Evolutionary conservation across 2,888 invertebrate genomes (phyloP).

Genomic region (Drosophila recens): DNA sequence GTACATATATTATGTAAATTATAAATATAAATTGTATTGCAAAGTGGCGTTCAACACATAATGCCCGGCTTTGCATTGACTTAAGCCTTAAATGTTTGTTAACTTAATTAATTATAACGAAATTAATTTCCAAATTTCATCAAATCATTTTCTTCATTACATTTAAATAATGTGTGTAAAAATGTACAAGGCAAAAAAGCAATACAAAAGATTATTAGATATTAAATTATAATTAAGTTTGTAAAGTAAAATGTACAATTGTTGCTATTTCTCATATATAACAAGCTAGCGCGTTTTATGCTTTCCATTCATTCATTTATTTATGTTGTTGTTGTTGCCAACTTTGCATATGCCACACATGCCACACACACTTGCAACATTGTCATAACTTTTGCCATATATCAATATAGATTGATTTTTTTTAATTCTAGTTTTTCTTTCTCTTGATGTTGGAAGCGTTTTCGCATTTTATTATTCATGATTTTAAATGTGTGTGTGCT

Average conservation of each 20-base stretch:
- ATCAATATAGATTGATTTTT: conserved; percentile 10
- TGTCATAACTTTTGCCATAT: conserved; percentile 69
- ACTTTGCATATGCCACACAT: conserved; percentile 64
- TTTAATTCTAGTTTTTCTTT: conserved; percentile 7
- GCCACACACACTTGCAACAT: conserved; percentile 63
- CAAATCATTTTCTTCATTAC: conserved; percentile 25
- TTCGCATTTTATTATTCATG: conserved; percentile 27
- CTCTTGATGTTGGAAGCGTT: conserved; percentile 16
- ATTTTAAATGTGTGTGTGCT: conserved; percentile 27
- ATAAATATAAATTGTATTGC: conserved; percentile 77
- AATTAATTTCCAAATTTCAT: conserved; percentile 38
- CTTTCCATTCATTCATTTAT: conserved; percentile 19
- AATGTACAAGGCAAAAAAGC: conserved; percentile 76
- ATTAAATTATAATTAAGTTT: conserved; percentile 71
- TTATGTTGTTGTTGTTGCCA: no score
- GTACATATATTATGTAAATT: conserved; percentile 45
- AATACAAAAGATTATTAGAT: conserved; percentile 61
- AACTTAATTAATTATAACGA: conserved; percentile 62
- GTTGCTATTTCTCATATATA: conserved; percentile 76
- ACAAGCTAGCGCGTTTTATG: conserved; percentile 72
- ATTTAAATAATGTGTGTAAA: conserved; percentile 61
- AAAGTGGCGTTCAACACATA: conserved; percentile 66
- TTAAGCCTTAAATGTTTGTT: conserved; percentile 71
- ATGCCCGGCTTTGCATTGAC: conserved; percentile 72
- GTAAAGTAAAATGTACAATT: conserved; percentile 77